Conservation (phyloP, 2,797 vertebrate species). For the Pipistrellus kuhlii region DNA sequence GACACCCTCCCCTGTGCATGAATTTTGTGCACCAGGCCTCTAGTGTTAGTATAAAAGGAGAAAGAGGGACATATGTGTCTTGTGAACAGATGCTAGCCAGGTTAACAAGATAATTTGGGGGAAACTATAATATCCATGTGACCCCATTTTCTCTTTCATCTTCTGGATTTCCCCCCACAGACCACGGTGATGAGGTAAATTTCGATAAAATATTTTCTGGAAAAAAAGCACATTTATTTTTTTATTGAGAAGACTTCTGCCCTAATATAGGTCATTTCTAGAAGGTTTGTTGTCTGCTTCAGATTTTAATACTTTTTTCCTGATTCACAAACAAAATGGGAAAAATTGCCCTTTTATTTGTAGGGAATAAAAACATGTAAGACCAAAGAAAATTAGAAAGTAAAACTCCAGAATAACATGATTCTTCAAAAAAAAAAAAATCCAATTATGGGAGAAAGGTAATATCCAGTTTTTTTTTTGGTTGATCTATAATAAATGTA, state of each 20-base stretch:
- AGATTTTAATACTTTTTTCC: conserved; percentile 36
- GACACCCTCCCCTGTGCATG: too few relatives aligned
- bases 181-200: neutral
- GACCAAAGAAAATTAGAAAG: conserved; percentile 71
- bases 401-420: conserved; percentile 65
- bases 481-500: conserved; percentile 80
- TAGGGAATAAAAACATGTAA: conserved; percentile 72
- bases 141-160: neutral
- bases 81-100: neutral
- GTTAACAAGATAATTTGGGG: neutral
- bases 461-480: conserved; percentile 75
- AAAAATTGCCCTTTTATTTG: conserved; percentile 68
- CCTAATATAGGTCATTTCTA: conserved; percentile 16
- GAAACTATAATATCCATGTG: neutral
- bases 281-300: conserved; percentile 52
- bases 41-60: neutral
- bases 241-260: neutral
- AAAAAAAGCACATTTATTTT: neutral
- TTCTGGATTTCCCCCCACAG: conserved; percentile 30
- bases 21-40: too few relatives aligned
- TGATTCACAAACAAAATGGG: conserved; percentile 65
- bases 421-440: conserved; percentile 74
- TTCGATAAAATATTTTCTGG: conserved; percentile 38
- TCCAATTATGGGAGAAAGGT: conserved; percentile 75
- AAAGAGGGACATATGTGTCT: too few relatives aligned